Percentiles rank a stretch among this genome's conserved stretches.
phyloP scores from a whole-genome alignment of 2,113 vertebrate genomes.

The Barbus barbus region DNA sequence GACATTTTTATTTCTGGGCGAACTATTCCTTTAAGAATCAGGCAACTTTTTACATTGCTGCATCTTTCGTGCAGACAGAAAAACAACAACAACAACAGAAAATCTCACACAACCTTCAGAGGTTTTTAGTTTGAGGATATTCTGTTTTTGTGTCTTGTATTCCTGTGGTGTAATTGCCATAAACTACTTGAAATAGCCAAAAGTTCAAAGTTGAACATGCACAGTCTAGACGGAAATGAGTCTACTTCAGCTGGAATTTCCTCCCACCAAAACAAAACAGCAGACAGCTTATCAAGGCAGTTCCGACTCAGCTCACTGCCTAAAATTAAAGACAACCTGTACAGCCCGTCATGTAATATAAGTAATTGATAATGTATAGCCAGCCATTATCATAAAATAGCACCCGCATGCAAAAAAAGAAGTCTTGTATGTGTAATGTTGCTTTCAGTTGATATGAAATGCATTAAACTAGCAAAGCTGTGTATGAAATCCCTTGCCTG shows the following conservation, averaged over 20 bases:
- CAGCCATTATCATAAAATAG: too few species aligned
- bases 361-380: too few species aligned
- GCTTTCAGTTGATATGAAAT: too few species aligned
- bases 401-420: too few species aligned
- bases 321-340: not conserved
- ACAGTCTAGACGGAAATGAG: not conserved
- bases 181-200: not conserved
- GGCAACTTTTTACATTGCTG: not conserved
- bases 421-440: too few species aligned
- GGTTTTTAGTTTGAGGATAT: too few species aligned
- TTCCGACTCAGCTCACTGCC: not conserved
- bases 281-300: not conserved
- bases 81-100: not conserved
- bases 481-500: too few species aligned
- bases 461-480: too few species aligned
- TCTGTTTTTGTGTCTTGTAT: too few species aligned
- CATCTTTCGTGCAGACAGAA: not conserved
- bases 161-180: not conserved
- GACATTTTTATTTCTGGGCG: not conserved
- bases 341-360: not conserved
- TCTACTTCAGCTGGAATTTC: not conserved
- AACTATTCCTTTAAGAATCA: not conserved
- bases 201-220: not conserved
- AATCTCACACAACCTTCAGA: too few species aligned
- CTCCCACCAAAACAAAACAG: not conserved